These are phyloP conservation scores for Latheticus oryzae DNA, from an alignment of 2,888 invertebrate genomes.

Conservation along the genomic window DNA sequence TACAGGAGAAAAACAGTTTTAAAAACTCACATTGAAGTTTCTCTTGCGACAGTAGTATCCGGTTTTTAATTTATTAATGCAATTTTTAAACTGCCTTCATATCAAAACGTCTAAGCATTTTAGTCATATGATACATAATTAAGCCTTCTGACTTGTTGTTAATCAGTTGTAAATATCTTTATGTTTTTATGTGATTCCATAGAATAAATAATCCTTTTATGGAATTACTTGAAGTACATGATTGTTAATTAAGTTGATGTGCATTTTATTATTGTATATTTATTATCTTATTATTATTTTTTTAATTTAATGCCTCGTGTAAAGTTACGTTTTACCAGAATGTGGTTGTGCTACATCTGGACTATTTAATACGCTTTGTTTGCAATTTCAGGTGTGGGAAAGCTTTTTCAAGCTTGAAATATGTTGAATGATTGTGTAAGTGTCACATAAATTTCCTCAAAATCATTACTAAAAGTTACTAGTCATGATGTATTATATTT, in stretches of 20 bases:
- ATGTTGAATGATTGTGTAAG: conserved; percentile 7
- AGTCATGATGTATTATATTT: conserved; percentile 36
- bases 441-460: conserved; percentile 19
- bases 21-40: conserved; percentile 20
- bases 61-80: conserved; percentile 35
- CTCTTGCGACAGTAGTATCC: conserved; percentile 32
- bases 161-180: conserved; percentile 40
- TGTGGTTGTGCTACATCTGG: conserved; percentile 9
- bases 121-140: conserved; percentile 40
- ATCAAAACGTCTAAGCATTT: conserved; percentile 47
- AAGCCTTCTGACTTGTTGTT: conserved; percentile 37
- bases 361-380: conserved; percentile 35
- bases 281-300: too few species aligned
- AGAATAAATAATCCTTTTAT: too few species aligned
- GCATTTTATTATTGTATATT: conserved; percentile 36
- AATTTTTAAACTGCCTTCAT: conserved; percentile 50
- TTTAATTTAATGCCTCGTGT: conserved; percentile 22
- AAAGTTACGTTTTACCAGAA: conserved; percentile 21
- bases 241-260: conserved; percentile 35
- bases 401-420: conserved; percentile 37
- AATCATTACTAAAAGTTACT: conserved; percentile 30
- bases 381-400: conserved; percentile 40
- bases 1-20: conserved; percentile 13
- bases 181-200: conserved; percentile 29
- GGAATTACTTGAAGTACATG: conserved; percentile 21